phyloP scores from a whole-genome alignment of 1,140 invertebrate species.

The Galleria mellonella region DNA sequence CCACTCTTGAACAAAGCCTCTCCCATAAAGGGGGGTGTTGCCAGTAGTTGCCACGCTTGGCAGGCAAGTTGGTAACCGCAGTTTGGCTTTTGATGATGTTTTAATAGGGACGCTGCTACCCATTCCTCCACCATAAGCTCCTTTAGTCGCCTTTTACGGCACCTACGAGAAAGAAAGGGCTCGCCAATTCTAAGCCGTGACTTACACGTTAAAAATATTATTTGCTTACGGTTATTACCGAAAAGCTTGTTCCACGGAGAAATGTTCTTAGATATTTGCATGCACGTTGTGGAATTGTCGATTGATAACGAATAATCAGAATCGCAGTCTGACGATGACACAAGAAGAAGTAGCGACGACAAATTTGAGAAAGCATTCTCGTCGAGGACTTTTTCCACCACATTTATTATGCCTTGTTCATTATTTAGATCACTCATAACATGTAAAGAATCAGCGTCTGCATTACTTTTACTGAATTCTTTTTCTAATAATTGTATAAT shows the following conservation, averaged over 20 bases:
- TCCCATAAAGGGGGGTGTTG: no score
- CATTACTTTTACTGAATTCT: background rate
- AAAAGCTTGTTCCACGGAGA: conserved; percentile 7
- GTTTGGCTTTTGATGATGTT: no score
- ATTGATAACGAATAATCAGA: background rate
- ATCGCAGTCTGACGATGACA: conserved; percentile 17
- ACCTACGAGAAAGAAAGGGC: no score
- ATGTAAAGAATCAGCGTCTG: conserved; percentile 4
- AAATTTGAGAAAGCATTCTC: conserved; percentile 6
- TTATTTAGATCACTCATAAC: conserved; percentile 10
- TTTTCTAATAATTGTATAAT: background rate
- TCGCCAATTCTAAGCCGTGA: no score
- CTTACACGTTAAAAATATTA: no score
- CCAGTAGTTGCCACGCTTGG: no score
- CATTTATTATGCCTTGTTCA: conserved; percentile 10
- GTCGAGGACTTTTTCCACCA: conserved; percentile 15
- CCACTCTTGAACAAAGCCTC: no score
- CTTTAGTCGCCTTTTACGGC: no score
- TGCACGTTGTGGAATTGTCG: conserved; percentile 24
- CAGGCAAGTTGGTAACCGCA: no score
- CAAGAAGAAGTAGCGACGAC: conserved; percentile 21
- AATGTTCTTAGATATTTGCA: conserved; percentile 22
- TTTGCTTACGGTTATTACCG: conserved; percentile 12
- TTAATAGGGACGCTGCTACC: no score
- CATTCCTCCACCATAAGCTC: no score